phyloP scores from a whole-genome alignment of 2,797 vertebrate genomes.

The Lagodon rhomboides region DNA sequence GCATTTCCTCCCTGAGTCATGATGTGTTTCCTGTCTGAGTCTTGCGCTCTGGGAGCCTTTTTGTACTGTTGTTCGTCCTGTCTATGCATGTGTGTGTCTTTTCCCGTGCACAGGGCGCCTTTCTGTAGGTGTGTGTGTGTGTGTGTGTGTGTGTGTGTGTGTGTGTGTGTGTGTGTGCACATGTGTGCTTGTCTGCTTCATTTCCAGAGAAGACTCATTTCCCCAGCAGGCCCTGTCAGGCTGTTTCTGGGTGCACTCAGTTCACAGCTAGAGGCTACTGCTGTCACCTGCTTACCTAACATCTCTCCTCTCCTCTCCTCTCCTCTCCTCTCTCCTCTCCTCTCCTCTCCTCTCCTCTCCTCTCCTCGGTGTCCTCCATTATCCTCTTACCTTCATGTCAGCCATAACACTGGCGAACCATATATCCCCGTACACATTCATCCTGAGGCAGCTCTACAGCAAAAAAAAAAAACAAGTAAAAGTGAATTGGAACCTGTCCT shows the following conservation, averaged over 20 bases:
- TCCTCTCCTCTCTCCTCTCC: constrained; percentile 29
- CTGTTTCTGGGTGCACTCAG: constrained; percentile 78
- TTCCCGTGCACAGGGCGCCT: constrained; percentile 21
- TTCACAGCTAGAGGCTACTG: constrained; percentile 81
- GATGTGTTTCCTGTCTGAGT: constrained; percentile 71
- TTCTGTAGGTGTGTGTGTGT: constrained; percentile 11
- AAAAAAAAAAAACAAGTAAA: constrained; percentile 34
- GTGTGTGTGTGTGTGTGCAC: not conserved
- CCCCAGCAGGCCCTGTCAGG: constrained; percentile 82
- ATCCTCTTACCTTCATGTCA: constrained; percentile 42
- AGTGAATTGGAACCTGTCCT: constrained; percentile 32
- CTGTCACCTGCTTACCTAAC: constrained; percentile 81
- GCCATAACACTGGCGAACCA: constrained; percentile 38
- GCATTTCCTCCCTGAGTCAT: constrained; percentile 63
- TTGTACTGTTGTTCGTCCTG: constrained; percentile 66
- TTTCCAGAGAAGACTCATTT: constrained; percentile 79
- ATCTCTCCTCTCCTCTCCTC: constrained; percentile 37
- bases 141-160: constrained; percentile 42
- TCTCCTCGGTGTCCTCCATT: constrained; percentile 36
- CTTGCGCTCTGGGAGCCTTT: constrained; percentile 66
- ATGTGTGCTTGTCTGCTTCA: constrained; percentile 63
- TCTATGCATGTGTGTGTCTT: constrained; percentile 42
- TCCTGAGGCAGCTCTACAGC: constrained; percentile 15
- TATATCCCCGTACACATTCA: constrained; percentile 36
- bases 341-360: constrained; percentile 12